Percentiles rank a stretch among this genome's conserved stretches.
Evolutionary conservation across 2,888 invertebrate genomes (phyloP).

Genomic region (Argyresthia albistria): DNA sequence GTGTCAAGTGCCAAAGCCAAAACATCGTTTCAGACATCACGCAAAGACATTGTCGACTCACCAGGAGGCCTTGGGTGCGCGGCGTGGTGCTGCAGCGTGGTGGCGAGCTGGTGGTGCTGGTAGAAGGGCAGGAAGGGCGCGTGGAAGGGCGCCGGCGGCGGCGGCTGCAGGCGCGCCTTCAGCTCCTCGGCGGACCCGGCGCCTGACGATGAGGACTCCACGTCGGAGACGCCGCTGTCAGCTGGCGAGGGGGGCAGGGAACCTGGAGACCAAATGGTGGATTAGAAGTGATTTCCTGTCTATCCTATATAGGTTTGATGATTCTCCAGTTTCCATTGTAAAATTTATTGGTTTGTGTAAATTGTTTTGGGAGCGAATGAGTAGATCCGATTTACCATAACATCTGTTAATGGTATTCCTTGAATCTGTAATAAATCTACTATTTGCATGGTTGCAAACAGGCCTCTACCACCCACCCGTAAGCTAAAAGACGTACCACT

Average conservation of each 20-base stretch:
- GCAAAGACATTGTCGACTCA: slow-evolving; percentile 19
- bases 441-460: no score
- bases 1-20: no score
- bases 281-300: background rate
- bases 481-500: no score
- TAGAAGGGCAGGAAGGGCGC: slow-evolving; percentile 78
- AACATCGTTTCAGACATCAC: no score
- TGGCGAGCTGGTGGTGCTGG: slow-evolving; percentile 73
- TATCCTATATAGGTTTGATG: no score
- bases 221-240: slow-evolving; percentile 97
- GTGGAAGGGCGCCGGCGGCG: slow-evolving; percentile 67
- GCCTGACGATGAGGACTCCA: slow-evolving; percentile 92
- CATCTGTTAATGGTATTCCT: no score
- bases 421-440: no score
- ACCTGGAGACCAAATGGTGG: slow-evolving; percentile 66
- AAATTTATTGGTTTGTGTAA: no score
- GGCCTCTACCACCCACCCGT: no score
- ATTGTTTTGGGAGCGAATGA: no score
- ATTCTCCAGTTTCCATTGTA: no score
- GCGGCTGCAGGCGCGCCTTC: slow-evolving; percentile 89
- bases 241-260: slow-evolving; percentile 97
- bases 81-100: slow-evolving; percentile 63
- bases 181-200: slow-evolving; percentile 86
- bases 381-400: no score
- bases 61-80: slow-evolving; percentile 62